Percentiles rank a stretch among this genome's conserved stretches.
Conservation (phyloP, 2,113 vertebrate genomes). For the Cranoglanis bouderius region DNA sequence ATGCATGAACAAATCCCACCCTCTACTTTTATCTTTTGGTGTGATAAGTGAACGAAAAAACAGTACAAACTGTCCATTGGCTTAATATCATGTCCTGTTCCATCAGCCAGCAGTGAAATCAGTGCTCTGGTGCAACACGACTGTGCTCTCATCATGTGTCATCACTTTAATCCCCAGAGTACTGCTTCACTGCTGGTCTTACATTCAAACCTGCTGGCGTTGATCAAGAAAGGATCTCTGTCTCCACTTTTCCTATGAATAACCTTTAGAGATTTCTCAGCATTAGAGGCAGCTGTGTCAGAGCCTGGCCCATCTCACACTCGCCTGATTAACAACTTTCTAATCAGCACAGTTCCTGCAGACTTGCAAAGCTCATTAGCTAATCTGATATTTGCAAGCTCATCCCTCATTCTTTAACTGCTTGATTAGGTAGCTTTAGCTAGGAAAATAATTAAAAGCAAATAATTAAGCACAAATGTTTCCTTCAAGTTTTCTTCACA, state of each 20-base stretch:
- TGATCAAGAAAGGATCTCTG: conserved; percentile 6
- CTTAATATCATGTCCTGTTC: background rate
- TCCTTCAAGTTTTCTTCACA: too few species aligned
- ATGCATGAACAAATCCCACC: background rate
- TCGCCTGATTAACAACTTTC: conserved; percentile 32
- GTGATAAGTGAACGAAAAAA: background rate
- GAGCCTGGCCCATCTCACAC: conserved; percentile 22
- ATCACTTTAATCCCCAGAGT: conserved; percentile 1
- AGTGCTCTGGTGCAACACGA: background rate
- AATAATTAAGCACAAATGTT: background rate
- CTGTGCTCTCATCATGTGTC: conserved; percentile 23
- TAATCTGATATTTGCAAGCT: conserved; percentile 8
- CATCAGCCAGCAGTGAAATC: conserved; percentile 23
- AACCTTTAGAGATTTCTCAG: conserved; percentile 30
- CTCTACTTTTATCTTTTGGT: background rate
- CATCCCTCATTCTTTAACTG: background rate
- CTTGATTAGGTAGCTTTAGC: background rate
- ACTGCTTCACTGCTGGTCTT: conserved; percentile 16
- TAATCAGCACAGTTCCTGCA: conserved; percentile 41
- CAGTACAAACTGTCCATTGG: background rate
- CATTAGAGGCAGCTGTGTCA: conserved; percentile 41
- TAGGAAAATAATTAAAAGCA: background rate
- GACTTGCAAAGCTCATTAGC: conserved; percentile 23
- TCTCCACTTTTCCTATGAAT: conserved; percentile 15
- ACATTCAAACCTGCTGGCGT: conserved; percentile 11